Conservation (phyloP, 1,140 invertebrate genomes). For the Pollicipes pollicipes region DNA sequence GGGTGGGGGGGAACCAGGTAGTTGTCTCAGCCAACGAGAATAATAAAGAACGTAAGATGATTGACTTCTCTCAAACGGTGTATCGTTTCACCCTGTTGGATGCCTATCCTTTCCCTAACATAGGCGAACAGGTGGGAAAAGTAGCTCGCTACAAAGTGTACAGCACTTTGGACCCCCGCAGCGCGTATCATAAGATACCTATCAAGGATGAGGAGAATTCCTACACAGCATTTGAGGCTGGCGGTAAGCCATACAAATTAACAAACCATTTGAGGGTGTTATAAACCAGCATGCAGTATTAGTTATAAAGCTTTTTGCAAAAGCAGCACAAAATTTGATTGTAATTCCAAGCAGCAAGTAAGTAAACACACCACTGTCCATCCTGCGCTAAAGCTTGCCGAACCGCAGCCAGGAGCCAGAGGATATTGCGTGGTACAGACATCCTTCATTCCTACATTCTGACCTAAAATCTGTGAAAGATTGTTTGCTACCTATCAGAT, state of each 20-base stretch:
- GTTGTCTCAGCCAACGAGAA: constrained; percentile 11
- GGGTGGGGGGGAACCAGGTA: constrained; percentile 7
- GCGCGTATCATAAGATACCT: constrained; percentile 20
- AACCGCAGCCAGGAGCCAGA: no score
- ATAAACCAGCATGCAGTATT: no score
- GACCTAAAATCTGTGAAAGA: no score
- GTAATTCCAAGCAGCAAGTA: no score
- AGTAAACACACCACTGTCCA: no score
- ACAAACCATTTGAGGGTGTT: no score
- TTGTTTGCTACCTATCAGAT: no score
- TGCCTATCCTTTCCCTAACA: constrained; percentile 11
- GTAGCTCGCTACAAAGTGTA: neutral
- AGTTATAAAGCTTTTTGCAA: no score
- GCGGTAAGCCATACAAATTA: constrained; percentile 11
- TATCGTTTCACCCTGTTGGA: constrained; percentile 12
- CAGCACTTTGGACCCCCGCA: constrained; percentile 7
- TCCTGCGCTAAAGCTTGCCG: no score
- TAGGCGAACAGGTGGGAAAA: constrained; percentile 6
- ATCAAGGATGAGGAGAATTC: constrained; percentile 16
- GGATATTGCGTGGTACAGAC: no score
- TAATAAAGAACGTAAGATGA: constrained; percentile 12
- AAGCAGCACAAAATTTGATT: no score
- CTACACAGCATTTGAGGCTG: constrained; percentile 17
- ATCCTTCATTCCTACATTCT: no score
- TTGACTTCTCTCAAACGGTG: constrained; percentile 13